Conservation (phyloP, 1,140 invertebrate species). For the Zophobas atratus region DNA sequence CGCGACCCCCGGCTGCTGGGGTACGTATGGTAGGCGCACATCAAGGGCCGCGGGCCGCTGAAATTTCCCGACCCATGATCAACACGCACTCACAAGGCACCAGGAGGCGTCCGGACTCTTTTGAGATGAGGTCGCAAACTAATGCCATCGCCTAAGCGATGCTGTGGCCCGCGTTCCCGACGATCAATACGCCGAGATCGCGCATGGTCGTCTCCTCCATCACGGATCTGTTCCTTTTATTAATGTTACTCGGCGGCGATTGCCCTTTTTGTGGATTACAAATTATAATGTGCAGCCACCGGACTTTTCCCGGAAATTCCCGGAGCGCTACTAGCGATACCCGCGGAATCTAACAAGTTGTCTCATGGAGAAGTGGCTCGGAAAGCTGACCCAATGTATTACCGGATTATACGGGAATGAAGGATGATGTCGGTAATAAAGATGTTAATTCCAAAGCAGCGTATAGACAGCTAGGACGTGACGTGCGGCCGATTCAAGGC, state of each 20-base stretch:
- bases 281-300: conserved; percentile 14
- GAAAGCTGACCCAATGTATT: conserved; percentile 21
- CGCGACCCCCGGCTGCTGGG: conserved; percentile 63
- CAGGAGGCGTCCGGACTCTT: conserved; percentile 37
- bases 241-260: conserved; percentile 24
- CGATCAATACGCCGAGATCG: conserved; percentile 47
- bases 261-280: conserved; percentile 19
- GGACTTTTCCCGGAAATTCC: conserved; percentile 7
- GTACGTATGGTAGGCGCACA: conserved; percentile 67
- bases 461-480: neutral
- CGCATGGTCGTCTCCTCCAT: conserved; percentile 44
- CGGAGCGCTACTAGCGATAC: neutral
- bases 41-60: conserved; percentile 57
- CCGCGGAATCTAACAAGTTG: conserved; percentile 43
- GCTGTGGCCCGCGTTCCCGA: conserved; percentile 42
- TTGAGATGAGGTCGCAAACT: conserved; percentile 56
- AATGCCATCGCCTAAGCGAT: conserved; percentile 49
- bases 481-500: neutral
- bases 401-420: conserved; percentile 31
- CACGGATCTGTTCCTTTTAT: conserved; percentile 25
- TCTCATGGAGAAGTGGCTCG: conserved; percentile 10
- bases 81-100: conserved; percentile 48
- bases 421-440: conserved; percentile 27
- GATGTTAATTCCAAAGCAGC: conserved; percentile 3
- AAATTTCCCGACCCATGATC: conserved; percentile 29